These are phyloP conservation scores for Bhutanitis thaidina DNA, from an alignment of 2,888 invertebrate genomes.

Conservation along the genomic window DNA sequence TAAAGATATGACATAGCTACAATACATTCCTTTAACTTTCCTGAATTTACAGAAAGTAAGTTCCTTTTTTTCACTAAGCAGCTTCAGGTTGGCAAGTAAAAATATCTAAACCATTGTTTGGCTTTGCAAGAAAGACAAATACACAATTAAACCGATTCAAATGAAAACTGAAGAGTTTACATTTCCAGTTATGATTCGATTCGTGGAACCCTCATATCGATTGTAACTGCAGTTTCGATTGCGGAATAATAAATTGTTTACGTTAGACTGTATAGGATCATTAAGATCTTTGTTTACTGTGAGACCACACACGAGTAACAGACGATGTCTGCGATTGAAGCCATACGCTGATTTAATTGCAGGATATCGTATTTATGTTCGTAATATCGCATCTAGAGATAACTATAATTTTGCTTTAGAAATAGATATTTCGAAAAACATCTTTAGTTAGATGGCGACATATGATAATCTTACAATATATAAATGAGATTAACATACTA, in stretches of 20 bases:
- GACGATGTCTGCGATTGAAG: constrained; percentile 49
- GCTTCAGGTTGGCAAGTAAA: not conserved
- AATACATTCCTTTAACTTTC: too few species aligned
- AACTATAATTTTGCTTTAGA: constrained; percentile 15
- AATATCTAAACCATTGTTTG: constrained; percentile 1
- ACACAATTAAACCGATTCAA: constrained; percentile 48
- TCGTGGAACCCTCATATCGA: constrained; percentile 58
- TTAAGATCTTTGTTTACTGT: constrained; percentile 73
- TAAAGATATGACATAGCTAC: too few species aligned
- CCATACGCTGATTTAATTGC: constrained; percentile 68
- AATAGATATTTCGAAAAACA: constrained; percentile 17
- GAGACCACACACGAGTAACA: constrained; percentile 70
- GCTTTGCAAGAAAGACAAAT: constrained; percentile 2
- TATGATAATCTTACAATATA: too few species aligned
- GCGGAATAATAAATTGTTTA: constrained; percentile 70
- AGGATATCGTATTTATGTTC: constrained; percentile 69
- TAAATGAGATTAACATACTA: too few species aligned
- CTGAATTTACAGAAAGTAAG: too few species aligned
- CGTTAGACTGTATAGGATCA: constrained; percentile 57
- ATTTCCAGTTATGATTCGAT: constrained; percentile 51
- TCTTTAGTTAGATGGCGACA: not conserved
- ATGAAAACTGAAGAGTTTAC: constrained; percentile 44
- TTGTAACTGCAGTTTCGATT: constrained; percentile 66
- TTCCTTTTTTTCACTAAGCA: too few species aligned
- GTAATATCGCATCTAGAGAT: constrained; percentile 58